These are phyloP conservation scores for Pollenia angustigena DNA, from an alignment of 2,888 invertebrate genomes.

Conservation along the genomic window DNA sequence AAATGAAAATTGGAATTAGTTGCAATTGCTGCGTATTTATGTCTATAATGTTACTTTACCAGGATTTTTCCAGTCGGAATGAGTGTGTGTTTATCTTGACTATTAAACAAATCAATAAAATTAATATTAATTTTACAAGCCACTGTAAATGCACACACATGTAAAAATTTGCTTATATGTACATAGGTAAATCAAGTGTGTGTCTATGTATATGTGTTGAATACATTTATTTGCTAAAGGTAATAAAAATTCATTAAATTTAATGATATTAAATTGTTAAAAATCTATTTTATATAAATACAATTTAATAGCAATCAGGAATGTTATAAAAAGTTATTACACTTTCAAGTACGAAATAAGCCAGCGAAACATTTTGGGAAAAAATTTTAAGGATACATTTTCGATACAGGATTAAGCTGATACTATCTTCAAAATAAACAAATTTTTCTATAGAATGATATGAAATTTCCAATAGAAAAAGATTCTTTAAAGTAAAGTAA, in stretches of 20 bases:
- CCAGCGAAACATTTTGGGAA: constrained; percentile 6
- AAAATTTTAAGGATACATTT: neutral
- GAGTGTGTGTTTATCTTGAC: constrained; percentile 20
- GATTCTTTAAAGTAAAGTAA: no score
- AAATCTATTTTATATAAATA: constrained; percentile 9
- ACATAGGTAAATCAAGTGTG: neutral
- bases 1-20: constrained; percentile 51
- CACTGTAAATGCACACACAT: neutral
- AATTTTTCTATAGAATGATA: no score
- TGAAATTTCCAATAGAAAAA: no score
- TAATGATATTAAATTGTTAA: constrained; percentile 67
- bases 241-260: constrained; percentile 73
- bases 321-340: constrained; percentile 49
- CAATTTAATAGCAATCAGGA: constrained; percentile 21
- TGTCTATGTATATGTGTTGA: neutral
- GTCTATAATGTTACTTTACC: constrained; percentile 35
- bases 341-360: constrained; percentile 22
- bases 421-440: neutral
- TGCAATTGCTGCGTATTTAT: constrained; percentile 61
- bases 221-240: constrained; percentile 60
- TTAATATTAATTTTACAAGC: constrained; percentile 54
- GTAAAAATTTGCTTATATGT: neutral
- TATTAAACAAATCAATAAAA: constrained; percentile 70
- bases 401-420: no score
- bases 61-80: constrained; percentile 28